Evolutionary conservation across 2,113 vertebrate species (phyloP).

Genomic region (Pogonocichla stellata): DNA sequence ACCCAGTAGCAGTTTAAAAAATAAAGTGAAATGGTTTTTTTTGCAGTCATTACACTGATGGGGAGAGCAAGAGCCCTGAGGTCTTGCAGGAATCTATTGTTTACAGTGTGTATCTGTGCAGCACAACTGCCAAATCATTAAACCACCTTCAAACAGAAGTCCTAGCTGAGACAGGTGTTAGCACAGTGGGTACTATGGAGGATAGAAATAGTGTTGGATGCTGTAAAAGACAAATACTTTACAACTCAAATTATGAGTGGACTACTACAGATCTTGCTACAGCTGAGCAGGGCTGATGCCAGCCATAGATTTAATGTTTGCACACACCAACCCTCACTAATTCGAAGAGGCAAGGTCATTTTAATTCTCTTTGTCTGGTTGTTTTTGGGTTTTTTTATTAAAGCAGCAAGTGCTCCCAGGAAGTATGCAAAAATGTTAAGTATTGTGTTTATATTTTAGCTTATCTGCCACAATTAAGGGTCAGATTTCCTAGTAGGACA

Average conservation of each 20-base stretch:
- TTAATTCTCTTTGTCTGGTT: slow-evolving; percentile 7
- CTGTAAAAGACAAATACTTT: slow-evolving; percentile 47
- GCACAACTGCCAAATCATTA: slow-evolving; percentile 51
- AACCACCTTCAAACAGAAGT: slow-evolving; percentile 52
- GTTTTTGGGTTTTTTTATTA: background rate
- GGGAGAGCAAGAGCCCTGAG: background rate
- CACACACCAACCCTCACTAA: slow-evolving; percentile 17
- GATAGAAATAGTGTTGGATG: background rate
- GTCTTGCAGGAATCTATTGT: background rate
- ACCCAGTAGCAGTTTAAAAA: background rate
- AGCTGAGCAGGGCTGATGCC: slow-evolving; percentile 27
- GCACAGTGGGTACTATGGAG: slow-evolving; percentile 21
- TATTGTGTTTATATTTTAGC: background rate
- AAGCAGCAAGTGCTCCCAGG: background rate
- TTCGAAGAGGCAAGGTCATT: slow-evolving; percentile 54
- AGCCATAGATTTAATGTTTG: slow-evolving; percentile 53
- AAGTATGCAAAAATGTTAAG: slow-evolving; percentile 5
- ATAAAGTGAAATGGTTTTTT: background rate
- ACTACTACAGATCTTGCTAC: background rate
- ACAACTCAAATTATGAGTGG: slow-evolving; percentile 23
- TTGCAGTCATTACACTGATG: background rate
- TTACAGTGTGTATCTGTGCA: background rate
- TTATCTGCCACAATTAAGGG: background rate
- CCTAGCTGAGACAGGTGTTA: slow-evolving; percentile 59
- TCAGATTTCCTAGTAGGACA: background rate